Evolutionary conservation across 2,888 invertebrate genomes (phyloP).

Genomic region (Ormyrus rosae): DNA sequence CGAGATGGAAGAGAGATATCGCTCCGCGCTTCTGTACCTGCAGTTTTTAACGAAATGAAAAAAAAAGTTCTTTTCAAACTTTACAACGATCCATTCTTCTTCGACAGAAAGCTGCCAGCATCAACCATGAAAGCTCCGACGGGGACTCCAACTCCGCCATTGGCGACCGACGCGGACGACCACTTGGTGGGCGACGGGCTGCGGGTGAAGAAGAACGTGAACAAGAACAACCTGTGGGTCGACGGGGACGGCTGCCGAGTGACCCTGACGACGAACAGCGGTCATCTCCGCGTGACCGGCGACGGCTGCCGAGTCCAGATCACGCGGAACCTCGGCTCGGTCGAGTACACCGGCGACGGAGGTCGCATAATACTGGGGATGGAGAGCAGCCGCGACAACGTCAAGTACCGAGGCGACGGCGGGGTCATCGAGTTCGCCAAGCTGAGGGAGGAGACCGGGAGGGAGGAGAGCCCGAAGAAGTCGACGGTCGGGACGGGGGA

Average conservation of each 20-base stretch:
- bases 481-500: no score
- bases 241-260: constrained; percentile 69
- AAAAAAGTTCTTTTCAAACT: no score
- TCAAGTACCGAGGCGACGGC: constrained; percentile 67
- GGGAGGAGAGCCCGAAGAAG: no score
- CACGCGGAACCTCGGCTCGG: constrained; percentile 64
- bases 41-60: no score
- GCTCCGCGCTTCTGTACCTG: no score
- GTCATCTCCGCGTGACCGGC: constrained; percentile 66
- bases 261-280: constrained; percentile 63
- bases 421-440: constrained; percentile 56
- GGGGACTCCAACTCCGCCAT: not conserved
- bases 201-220: constrained; percentile 61
- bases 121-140: constrained; percentile 23
- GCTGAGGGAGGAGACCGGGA: no score
- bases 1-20: no score
- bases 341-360: constrained; percentile 70
- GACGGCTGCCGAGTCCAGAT: constrained; percentile 68
- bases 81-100: no score
- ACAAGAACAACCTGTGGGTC: constrained; percentile 64
- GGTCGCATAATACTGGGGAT: constrained; percentile 66
- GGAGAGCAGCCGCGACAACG: constrained; percentile 57
- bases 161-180: not conserved
- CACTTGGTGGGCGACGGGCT: constrained; percentile 65
- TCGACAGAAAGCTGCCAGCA: no score